A percentile compares a stretch with the other conserved stretches of the same genome.
Evolutionary conservation across 2,797 vertebrate species (phyloP).

Genomic region (Sebastes reedi): DNA sequence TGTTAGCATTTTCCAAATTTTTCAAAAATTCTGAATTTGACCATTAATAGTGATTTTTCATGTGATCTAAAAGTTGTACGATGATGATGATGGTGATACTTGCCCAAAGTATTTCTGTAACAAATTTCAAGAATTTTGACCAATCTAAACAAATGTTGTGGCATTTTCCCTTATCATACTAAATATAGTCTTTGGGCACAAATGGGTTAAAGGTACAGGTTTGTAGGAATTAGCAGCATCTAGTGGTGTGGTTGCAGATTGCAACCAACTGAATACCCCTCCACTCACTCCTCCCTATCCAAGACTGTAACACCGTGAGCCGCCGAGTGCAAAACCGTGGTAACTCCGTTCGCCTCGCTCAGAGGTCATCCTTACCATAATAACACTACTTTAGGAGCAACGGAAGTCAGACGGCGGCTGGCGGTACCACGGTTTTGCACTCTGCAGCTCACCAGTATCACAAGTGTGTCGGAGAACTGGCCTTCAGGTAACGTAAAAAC

Average conservation of each 20-base stretch:
- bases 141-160: not conserved
- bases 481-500: not conserved
- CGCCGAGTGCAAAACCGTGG: rapidly evolving
- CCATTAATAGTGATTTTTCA: not conserved
- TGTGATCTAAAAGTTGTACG: not conserved
- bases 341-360: too few species aligned
- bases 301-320: rapidly evolving
- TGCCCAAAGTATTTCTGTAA: rapidly evolving
- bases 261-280: not conserved
- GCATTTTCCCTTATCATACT: not conserved
- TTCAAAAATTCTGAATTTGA: too few species aligned
- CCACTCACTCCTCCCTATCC: too few species aligned
- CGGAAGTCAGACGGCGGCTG: not conserved
- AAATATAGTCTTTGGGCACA: not conserved
- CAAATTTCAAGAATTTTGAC: not conserved
- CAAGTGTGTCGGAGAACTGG: not conserved
- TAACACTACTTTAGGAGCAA: not conserved
- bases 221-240: rapidly evolving
- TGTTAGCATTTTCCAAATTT: not conserved
- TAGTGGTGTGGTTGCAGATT: not conserved
- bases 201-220: not conserved
- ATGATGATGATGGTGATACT: too few species aligned
- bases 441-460: not conserved
- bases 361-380: not conserved
- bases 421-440: not conserved